phyloP scores from a whole-genome alignment of 2,888 invertebrate genomes.

The Crioceris asparagi region DNA sequence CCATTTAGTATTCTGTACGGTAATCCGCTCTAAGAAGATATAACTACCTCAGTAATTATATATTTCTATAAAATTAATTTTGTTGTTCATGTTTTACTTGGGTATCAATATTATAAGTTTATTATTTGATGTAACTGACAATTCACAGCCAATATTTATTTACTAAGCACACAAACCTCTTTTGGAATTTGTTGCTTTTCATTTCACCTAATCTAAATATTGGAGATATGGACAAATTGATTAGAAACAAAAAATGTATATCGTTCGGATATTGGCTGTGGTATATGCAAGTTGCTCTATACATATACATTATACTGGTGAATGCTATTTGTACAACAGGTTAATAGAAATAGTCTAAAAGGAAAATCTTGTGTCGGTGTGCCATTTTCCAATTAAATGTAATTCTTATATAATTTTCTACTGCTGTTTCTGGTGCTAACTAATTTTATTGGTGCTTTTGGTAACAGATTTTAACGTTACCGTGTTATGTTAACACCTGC shows the following conservation, averaged over 20 bases:
- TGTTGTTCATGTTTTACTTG: conserved; percentile 39
- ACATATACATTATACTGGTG: conserved; percentile 36
- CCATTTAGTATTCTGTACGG: conserved; percentile 26
- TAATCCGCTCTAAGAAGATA: conserved; percentile 38
- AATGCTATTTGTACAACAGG: conserved; percentile 38
- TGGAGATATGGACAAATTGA: too few species aligned
- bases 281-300: too few species aligned
- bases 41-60: conserved; percentile 43
- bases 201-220: too few species aligned
- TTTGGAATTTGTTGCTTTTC: too few species aligned
- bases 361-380: conserved; percentile 37
- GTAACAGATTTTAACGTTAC: conserved; percentile 16
- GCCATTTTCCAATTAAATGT: conserved; percentile 28
- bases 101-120: conserved; percentile 27
- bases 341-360: conserved; percentile 21
- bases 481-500: conserved; percentile 16
- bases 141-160: too few species aligned
- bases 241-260: too few species aligned
- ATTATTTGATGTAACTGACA: conserved; percentile 27
- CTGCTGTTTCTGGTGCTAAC: conserved; percentile 18
- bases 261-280: too few species aligned
- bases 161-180: too few species aligned
- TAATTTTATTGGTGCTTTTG: conserved; percentile 17
- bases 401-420: conserved; percentile 10
- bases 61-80: conserved; percentile 37